Evolutionary conservation across 2,113 vertebrate genomes (phyloP).

Genomic region (Colistium nudipinnis): DNA sequence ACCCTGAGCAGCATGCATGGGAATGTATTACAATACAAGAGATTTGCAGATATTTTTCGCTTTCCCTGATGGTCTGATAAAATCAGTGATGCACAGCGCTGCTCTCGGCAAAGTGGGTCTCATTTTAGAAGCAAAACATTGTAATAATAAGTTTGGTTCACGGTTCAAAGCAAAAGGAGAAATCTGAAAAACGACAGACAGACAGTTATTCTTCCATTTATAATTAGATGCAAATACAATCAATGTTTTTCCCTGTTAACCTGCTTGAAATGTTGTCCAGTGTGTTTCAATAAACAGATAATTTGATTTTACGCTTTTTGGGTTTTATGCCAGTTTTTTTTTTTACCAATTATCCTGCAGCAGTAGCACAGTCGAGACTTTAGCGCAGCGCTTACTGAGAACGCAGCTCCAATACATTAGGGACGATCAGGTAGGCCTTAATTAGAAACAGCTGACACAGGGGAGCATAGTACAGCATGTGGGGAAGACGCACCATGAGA

Average conservation of each 20-base stretch:
- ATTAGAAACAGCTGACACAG: conserved; percentile 51
- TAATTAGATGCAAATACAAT: background rate
- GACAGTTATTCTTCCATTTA: background rate
- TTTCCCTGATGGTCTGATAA: background rate
- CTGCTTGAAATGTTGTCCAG: background rate
- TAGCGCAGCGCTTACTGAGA: background rate
- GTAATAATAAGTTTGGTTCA: background rate
- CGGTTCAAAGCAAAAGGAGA: background rate
- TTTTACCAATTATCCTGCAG: too few species aligned
- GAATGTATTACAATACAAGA: background rate
- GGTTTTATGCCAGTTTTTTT: background rate
- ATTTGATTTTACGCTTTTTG: background rate
- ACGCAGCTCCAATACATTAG: conserved; percentile 17
- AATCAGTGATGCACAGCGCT: background rate
- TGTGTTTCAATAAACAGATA: background rate
- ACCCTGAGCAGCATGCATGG: background rate
- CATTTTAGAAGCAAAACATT: background rate
- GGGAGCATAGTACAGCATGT: conserved; percentile 26
- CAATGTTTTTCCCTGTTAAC: background rate
- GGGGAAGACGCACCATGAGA: conserved; percentile 34
- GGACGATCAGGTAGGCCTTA: conserved; percentile 56
- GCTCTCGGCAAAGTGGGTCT: background rate
- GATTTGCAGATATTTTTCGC: background rate
- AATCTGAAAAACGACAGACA: background rate
- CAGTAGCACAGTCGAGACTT: conserved; percentile 9